Conservation (phyloP, 2,113 vertebrate species). For the Donacobius atricapilla region DNA sequence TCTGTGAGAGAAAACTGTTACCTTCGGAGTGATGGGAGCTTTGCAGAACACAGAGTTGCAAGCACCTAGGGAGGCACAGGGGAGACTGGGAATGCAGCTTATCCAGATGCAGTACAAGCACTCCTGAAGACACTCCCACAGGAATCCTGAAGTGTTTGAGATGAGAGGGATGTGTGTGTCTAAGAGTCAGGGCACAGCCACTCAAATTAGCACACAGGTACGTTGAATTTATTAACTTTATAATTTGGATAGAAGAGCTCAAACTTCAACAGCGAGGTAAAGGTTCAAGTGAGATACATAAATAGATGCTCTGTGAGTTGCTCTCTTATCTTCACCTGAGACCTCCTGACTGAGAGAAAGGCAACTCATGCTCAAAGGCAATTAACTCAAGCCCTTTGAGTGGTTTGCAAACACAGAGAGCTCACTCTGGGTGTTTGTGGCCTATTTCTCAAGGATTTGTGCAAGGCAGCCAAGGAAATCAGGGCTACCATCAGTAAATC, state of each 20-base stretch:
- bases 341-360: background rate
- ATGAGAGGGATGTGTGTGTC: background rate
- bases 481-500: background rate
- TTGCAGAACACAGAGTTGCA: background rate
- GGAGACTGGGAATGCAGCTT: background rate
- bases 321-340: background rate
- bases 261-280: background rate
- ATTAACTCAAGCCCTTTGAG: background rate
- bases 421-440: background rate
- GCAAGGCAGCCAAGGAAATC: background rate
- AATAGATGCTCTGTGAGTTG: background rate
- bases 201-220: background rate
- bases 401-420: background rate
- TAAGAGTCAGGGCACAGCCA: background rate
- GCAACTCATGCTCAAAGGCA: background rate
- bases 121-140: background rate
- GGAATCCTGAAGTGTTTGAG: background rate
- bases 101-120: background rate
- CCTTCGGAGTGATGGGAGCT: background rate
- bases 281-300: background rate
- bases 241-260: background rate
- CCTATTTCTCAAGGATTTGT: background rate
- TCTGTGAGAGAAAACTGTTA: background rate
- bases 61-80: background rate
- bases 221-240: fast-evolving